Percentiles rank a stretch among this genome's conserved stretches.
Evolutionary conservation across 1,140 invertebrate species (phyloP).

Genomic region (Potamilus streckersoni): DNA sequence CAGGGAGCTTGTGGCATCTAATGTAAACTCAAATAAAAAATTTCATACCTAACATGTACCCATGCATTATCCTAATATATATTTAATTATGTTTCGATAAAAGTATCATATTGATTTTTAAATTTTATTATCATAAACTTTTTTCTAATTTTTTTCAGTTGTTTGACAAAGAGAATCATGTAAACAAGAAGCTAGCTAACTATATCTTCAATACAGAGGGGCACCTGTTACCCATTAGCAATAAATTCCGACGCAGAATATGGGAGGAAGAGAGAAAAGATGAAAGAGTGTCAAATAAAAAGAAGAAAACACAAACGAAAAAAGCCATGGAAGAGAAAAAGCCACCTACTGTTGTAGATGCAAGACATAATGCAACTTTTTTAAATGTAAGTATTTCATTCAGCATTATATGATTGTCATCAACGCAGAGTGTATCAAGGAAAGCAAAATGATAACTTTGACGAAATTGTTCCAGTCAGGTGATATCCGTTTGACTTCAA

Average conservation of each 20-base stretch:
- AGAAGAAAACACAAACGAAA: background rate
- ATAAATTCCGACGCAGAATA: conserved; percentile 64
- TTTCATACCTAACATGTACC: too few relatives aligned
- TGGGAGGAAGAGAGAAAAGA: conserved; percentile 34
- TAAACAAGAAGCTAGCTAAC: conserved; percentile 73
- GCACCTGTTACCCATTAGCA: conserved; percentile 75
- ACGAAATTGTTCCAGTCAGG: too few relatives aligned
- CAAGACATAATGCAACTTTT: conserved; percentile 36
- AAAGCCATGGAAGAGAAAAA: conserved; percentile 1
- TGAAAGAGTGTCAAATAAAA: background rate
- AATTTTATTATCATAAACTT: too few relatives aligned
- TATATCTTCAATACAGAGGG: conserved; percentile 80
- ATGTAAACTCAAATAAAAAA: too few relatives aligned
- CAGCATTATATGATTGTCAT: background rate
- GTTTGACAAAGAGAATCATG: conserved; percentile 77
- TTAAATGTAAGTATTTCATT: conserved; percentile 44
- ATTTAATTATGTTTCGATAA: too few relatives aligned
- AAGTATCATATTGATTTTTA: too few relatives aligned
- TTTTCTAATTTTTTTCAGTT: conserved; percentile 69
- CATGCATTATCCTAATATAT: too few relatives aligned
- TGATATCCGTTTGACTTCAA: too few relatives aligned
- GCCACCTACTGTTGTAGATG: conserved; percentile 40
- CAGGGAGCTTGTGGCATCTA: too few relatives aligned
- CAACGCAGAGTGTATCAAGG: background rate
- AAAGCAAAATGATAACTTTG: too few relatives aligned